phyloP scores from a whole-genome alignment of 2,113 vertebrate species.

The human region GRCh38 chr7:32797001-32797500 shows the following conservation, averaged over 20 bases:
- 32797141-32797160: background rate
- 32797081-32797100: background rate
- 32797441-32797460: background rate
- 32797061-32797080: background rate
- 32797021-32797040: background rate
- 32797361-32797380: background rate
- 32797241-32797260: background rate
- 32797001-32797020: background rate
- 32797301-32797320: background rate
- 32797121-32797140: background rate
- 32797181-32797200: background rate
- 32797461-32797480: background rate
- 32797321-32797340: background rate
- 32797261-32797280: background rate
- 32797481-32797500: background rate
- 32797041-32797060: background rate
- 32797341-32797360: background rate
- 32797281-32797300: background rate
- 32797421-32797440: background rate
- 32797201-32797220: background rate
- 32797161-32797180: background rate
- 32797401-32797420: background rate
- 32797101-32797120: background rate
- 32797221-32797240: background rate
- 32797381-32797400: background rate